Conservation (phyloP, 2,888 invertebrate species). For the Prosapia bicincta region DNA sequence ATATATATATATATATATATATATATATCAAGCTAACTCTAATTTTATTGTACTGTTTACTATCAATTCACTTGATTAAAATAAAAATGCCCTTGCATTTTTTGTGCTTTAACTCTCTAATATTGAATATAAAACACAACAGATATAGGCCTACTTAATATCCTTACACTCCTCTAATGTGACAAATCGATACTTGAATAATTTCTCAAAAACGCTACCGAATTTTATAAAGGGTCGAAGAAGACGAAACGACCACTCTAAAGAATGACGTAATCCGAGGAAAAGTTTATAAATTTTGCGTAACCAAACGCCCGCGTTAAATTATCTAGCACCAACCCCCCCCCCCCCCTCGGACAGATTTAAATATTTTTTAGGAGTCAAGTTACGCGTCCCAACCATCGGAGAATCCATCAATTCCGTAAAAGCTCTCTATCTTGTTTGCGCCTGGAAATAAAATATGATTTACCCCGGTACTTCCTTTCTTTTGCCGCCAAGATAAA, state of each 20-base stretch:
- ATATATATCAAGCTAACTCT: no score
- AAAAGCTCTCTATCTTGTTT: neutral
- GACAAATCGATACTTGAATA: no score
- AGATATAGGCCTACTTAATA: no score
- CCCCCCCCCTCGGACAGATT: neutral
- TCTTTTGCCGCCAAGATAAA: neutral
- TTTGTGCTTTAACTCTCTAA: no score
- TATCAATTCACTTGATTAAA: no score
- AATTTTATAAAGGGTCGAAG: no score
- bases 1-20: no score
- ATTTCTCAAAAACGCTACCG: no score
- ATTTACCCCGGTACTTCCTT: neutral
- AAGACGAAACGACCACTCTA: neutral
- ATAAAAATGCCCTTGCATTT: no score
- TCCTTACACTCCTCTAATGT: no score
- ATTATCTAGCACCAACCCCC: neutral
- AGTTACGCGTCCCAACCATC: neutral
- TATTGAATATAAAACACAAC: no score
- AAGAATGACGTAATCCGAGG: neutral
- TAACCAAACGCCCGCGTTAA: neutral
- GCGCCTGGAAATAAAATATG: neutral
- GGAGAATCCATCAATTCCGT: neutral
- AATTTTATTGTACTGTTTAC: no score
- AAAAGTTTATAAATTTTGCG: neutral
- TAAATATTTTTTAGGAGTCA: slow-evolving; percentile 2